Base-by-base conservation (phyloP, 2,888 invertebrate genomes). In the Drosophila nr. perissopoda region DNA sequence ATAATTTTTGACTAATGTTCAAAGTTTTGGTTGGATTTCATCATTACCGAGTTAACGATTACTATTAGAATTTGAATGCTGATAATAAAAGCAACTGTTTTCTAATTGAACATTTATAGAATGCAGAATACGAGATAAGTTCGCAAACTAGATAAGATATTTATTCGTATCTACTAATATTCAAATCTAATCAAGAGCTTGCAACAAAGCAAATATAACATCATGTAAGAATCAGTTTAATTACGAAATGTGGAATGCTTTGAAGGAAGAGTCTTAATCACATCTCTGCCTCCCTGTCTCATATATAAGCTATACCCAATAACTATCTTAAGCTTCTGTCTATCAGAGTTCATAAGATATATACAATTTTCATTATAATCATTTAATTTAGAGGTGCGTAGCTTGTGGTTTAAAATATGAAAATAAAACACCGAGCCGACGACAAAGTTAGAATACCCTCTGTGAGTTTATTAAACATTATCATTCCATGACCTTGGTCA, bases 401-500 rank as follows among this genome's bases (percentile, higher is more conserved):
- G 8, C 31, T 31, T 31, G 31, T 8, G 31, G 3, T 10, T 33
- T 10, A 33, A 33, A 34, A 34, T 34, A 34, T 34, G 34, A 13
- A 34, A 34, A 34, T 13, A 13, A 34, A 13, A 34, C 13, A 13
- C 4, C 0, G 33, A 11, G 16, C 38, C 1, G 8, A 3, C 18
- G 27, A 27, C 13, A 7, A 48, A 48, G 7, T 16, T 25, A 6
- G 27, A 27, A 25, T 16, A 48, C 27, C 16, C 27, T 27, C 13
- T 27, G 16, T 25, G 27, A n/a, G 7, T 8, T 8, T 16, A 7
- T 27, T 18, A 36, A 42, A 4, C 0, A 6, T 40, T 27, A 48
- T 18, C 36, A 34, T 29, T 27, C n/a, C 60, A n/a, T 67, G 31
- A 74, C 76, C 79, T 27, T n/a, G 29, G 16, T 27, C 74, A 76